These are phyloP conservation scores for Heterohyrax brucei DNA, from an alignment of 2,797 vertebrate genomes.

Conservation along the genomic window DNA sequence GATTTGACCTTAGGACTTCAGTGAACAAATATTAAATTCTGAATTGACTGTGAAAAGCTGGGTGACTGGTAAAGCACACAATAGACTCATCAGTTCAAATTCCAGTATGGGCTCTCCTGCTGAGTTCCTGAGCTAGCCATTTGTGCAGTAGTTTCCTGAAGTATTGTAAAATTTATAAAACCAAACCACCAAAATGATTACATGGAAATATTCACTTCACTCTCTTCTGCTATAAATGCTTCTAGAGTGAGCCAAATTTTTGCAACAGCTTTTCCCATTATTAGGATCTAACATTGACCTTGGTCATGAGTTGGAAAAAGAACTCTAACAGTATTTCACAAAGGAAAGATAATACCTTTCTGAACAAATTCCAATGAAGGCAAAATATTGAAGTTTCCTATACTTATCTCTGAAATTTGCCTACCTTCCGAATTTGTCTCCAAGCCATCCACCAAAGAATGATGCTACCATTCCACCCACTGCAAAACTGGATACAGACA, in stretches of 20 bases:
- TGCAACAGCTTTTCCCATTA: constrained; percentile 1
- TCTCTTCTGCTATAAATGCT: not conserved
- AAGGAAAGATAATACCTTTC: constrained; percentile 37
- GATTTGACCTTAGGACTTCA: constrained; percentile 38
- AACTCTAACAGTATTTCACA: not conserved
- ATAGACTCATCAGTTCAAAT: not conserved
- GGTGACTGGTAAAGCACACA: constrained; percentile 6
- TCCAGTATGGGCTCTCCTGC: not conserved
- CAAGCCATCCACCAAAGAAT: constrained; percentile 96
- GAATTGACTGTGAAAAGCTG: constrained; percentile 55
- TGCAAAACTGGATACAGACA: constrained; percentile 97
- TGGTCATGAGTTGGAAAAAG: constrained; percentile 2
- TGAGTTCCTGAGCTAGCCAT: constrained; percentile 40
- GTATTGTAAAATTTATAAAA: constrained; percentile 49
- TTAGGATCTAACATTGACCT: not conserved
- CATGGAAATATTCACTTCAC: not conserved
- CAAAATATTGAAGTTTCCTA: not conserved
- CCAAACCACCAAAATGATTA: not conserved
- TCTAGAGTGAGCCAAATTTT: not conserved
- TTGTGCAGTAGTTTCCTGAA: constrained; percentile 16
- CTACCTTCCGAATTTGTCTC: constrained; percentile 95
- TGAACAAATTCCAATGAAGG: constrained; percentile 8
- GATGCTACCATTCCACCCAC: constrained; percentile 97
- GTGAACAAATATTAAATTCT: constrained; percentile 53
- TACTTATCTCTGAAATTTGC: constrained; percentile 61